Base-by-base conservation (phyloP, 2,797 vertebrate species). In the Eutrigla gurnardus region DNA sequence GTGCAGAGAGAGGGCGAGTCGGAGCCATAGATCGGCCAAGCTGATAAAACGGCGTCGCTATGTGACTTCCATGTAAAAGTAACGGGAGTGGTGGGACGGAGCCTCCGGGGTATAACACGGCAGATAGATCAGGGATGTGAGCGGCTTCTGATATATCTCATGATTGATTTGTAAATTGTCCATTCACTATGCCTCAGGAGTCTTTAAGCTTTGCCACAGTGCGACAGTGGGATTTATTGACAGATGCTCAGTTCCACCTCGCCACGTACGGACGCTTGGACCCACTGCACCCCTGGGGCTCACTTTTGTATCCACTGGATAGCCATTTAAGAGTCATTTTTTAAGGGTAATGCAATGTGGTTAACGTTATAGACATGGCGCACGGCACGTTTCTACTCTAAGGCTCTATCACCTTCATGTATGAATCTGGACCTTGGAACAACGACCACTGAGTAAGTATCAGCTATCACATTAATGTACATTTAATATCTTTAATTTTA, bases 1-100 rank as follows among this genome's bases (percentile, higher is more conserved):
- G 55, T 1, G 73, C 68, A 60, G 45, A 36, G 60, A 55, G 72
- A 67, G 32, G 52, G 71, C 53, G 10, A 76, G 75, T 71, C 81
- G 43, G 58, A 47, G 54, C 36, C 57, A 13, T 3, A 58, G 73
- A 82, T 82, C 46, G 2, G 35, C 52, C 0, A 32, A 55, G 75
- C 25, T 42, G 62, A 78, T 78, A 54, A 67, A 57, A 67, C 63
- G 45, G 32, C 50, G 32, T 53, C 63, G 9, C 14, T 6, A 14
- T 36, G 54, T 6, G 63, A 61, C 64, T 58, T 43, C 61, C 14
- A 12, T 32, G 67, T 72, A 10, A 25, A 68, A 62, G 49, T 55
- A 9, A 71, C 62, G 13, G 49, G 76, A 64, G n/a, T 9, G 45
- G 18, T 12, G 4, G 62, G 55, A 52, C 32, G 0, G n/a, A 42